Percentiles rank a stretch among this genome's conserved stretches.
phyloP scores from a whole-genome alignment of 2,797 vertebrate genomes.

The Sternarchorhynchus goeldii region DNA sequence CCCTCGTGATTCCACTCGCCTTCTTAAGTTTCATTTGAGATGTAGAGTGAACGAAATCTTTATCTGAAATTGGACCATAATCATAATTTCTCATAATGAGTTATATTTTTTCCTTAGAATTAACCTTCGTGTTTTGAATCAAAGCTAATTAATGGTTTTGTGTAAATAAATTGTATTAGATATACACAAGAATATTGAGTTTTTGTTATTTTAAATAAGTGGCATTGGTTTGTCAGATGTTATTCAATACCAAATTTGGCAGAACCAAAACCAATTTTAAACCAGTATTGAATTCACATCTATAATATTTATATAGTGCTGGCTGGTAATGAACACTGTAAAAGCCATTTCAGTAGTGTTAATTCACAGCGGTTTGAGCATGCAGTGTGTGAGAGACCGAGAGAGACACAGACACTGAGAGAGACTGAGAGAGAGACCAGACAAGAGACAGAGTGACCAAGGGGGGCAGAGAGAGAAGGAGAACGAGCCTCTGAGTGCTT shows the following conservation, averaged over 20 bases:
- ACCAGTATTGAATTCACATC: not conserved
- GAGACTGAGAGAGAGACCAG: too few relatives aligned
- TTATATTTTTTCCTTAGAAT: not conserved
- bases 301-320: too few relatives aligned
- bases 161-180: not conserved
- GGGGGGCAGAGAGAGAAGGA: too few relatives aligned
- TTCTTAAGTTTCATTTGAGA: not conserved
- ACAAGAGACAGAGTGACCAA: too few relatives aligned
- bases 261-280: not conserved
- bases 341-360: too few relatives aligned
- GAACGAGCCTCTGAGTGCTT: too few relatives aligned
- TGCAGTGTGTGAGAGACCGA: not conserved
- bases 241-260: slow-evolving; percentile 6
- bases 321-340: too few relatives aligned
- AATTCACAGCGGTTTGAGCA: not conserved
- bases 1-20: too few relatives aligned
- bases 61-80: not conserved
- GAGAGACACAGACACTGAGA: too few relatives aligned
- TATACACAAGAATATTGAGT: not conserved
- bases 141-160: not conserved
- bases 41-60: slow-evolving; percentile 12
- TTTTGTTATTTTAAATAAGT: not conserved
- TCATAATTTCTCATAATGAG: not conserved
- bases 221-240: not conserved
- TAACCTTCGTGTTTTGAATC: slow-evolving; percentile 1